Evolutionary conservation across 2,888 invertebrate genomes (phyloP).

Genomic region (Oeneis ivallda): DNA sequence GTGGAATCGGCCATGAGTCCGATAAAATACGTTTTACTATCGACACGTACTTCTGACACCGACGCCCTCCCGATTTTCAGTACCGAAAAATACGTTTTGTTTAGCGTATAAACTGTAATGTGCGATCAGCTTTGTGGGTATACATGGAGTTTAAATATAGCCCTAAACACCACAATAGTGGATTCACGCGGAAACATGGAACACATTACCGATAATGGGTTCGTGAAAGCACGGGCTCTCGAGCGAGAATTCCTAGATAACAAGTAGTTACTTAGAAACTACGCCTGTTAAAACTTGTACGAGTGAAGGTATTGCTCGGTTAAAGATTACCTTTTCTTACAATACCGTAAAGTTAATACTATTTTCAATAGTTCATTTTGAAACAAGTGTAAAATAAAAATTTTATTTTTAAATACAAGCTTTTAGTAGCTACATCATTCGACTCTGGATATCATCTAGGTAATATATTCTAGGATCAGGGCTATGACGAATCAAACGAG

Average conservation of each 20-base stretch:
- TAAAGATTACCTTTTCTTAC: neutral
- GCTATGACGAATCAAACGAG: too few species aligned
- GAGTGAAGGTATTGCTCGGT: neutral
- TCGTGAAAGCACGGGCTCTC: constrained; percentile 26
- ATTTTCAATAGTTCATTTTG: too few species aligned
- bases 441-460: too few species aligned
- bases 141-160: neutral
- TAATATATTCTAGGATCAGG: too few species aligned
- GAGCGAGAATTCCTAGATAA: constrained; percentile 34
- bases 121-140: neutral
- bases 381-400: too few species aligned
- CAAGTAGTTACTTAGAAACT: constrained; percentile 20
- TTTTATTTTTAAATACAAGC: too few species aligned
- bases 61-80: too few species aligned
- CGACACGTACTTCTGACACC: too few species aligned
- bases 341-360: neutral
- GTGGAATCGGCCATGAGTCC: too few species aligned
- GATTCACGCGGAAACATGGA: constrained; percentile 2
- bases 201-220: constrained; percentile 30
- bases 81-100: neutral
- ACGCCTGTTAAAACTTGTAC: constrained; percentile 21
- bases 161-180: neutral
- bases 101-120: neutral
- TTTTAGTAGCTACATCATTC: too few species aligned
- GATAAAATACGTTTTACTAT: too few species aligned